Evolutionary conservation across 1,140 invertebrate species (phyloP).

Genomic region (Solenopsis invicta): DNA sequence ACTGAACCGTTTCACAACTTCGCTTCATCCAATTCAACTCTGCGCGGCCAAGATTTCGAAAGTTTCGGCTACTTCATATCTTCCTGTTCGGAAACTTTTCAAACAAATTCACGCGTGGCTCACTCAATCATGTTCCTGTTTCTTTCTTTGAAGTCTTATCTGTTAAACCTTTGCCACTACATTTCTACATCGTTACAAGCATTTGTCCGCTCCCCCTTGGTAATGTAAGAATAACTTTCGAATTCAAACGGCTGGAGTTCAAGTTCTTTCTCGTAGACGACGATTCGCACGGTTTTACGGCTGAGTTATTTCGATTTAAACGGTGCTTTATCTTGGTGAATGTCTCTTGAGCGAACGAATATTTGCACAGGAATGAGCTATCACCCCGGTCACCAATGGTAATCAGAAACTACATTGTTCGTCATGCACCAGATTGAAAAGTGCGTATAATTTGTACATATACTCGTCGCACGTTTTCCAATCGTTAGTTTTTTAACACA

Average conservation of each 20-base stretch:
- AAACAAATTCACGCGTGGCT: constrained; percentile 13
- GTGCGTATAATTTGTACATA: constrained; percentile 10
- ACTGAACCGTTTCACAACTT: constrained; percentile 2
- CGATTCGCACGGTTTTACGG: constrained; percentile 13
- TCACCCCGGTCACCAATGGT: background rate
- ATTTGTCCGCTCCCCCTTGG: background rate
- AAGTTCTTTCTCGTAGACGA: background rate
- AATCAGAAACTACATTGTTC: constrained; percentile 24
- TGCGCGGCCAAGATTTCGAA: background rate
- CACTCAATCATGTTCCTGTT: constrained; percentile 42
- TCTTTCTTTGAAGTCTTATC: constrained; percentile 21
- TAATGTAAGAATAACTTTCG: constrained; percentile 18
- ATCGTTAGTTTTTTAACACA: background rate
- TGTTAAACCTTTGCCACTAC: constrained; percentile 43
- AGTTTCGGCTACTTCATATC: constrained; percentile 9
- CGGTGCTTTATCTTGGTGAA: background rate
- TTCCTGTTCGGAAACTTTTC: constrained; percentile 7
- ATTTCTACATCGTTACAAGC: constrained; percentile 33
- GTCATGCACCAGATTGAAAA: constrained; percentile 2
- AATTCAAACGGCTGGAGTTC: background rate
- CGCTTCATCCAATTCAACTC: constrained; percentile 55
- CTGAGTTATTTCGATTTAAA: constrained; percentile 33
- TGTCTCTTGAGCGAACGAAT: constrained; percentile 13
- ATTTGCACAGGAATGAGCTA: constrained; percentile 14
- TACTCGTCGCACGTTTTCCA: background rate